A percentile compares a stretch with the other conserved stretches of the same genome.
Evolutionary conservation across 1,140 invertebrate genomes (phyloP).

Genomic region (Calephelis virginiensis): DNA sequence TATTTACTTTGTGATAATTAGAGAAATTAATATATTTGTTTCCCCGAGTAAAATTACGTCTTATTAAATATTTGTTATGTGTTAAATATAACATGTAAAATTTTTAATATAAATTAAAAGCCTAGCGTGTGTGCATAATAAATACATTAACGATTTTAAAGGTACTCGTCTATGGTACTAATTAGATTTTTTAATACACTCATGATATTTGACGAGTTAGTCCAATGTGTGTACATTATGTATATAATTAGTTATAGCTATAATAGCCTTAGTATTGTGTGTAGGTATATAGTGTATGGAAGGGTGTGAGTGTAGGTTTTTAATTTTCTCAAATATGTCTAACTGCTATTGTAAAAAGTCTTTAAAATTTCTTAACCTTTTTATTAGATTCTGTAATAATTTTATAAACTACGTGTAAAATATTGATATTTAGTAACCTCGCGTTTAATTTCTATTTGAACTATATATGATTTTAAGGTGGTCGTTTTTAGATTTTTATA

Average conservation of each 20-base stretch:
- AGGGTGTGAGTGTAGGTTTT: conserved; percentile 38
- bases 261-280: conserved; percentile 33
- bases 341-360: conserved; percentile 16
- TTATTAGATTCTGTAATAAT: too few species aligned
- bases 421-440: too few species aligned
- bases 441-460: too few species aligned
- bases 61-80: background rate
- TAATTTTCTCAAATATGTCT: conserved; percentile 34
- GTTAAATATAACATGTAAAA: conserved; percentile 1
- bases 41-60: conserved; percentile 3
- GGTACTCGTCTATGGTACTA: conserved; percentile 16
- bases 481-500: too few species aligned
- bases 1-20: conserved; percentile 13
- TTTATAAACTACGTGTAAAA: too few species aligned
- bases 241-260: conserved; percentile 39
- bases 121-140: conserved; percentile 9
- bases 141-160: background rate
- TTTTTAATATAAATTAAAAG: conserved; percentile 5
- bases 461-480: too few species aligned
- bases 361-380: background rate
- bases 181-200: conserved; percentile 13
- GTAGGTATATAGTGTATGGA: conserved; percentile 29
- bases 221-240: conserved; percentile 49
- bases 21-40: conserved; percentile 16
- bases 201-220: conserved; percentile 12